Evolutionary conservation across 1,140 invertebrate species (phyloP).

Genomic region (Aphis craccivora): DNA sequence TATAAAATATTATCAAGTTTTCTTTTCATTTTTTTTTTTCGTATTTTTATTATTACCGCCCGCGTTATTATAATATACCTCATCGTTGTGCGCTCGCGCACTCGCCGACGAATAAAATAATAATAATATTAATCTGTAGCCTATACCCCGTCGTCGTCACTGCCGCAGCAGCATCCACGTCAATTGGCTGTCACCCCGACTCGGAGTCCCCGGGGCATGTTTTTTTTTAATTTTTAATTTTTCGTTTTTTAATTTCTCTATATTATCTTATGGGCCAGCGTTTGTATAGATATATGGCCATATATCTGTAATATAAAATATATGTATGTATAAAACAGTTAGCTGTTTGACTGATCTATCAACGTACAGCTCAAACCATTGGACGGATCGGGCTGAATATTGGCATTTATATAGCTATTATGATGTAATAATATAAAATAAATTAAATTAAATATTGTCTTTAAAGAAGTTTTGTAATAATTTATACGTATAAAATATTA

Average conservation of each 20-base stretch:
- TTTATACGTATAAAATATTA: too few species aligned
- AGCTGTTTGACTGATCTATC: too few species aligned
- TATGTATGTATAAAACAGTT: neutral
- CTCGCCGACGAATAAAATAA: conserved; percentile 18
- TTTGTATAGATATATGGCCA: neutral
- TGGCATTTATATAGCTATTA: too few species aligned
- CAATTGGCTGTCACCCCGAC: conserved; percentile 39
- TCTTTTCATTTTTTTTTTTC: neutral
- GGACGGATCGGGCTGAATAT: too few species aligned
- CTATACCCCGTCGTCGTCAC: neutral
- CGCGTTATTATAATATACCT: conserved; percentile 24
- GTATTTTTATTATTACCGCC: conserved; percentile 7
- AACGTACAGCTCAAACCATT: too few species aligned
- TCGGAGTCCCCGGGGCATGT: conserved; percentile 26
- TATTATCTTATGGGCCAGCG: neutral
- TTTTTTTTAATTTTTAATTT: neutral
- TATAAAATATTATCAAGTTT: conserved; percentile 55
- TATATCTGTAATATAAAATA: neutral
- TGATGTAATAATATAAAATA: too few species aligned
- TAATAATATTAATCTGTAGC: conserved; percentile 25
- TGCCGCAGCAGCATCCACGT: neutral
- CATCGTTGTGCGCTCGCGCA: neutral
- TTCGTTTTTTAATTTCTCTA: neutral
- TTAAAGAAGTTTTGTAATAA: too few species aligned
- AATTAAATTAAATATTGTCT: too few species aligned